Conservation (phyloP, 2,888 invertebrate species). For the Myopa tessellatipennis region DNA sequence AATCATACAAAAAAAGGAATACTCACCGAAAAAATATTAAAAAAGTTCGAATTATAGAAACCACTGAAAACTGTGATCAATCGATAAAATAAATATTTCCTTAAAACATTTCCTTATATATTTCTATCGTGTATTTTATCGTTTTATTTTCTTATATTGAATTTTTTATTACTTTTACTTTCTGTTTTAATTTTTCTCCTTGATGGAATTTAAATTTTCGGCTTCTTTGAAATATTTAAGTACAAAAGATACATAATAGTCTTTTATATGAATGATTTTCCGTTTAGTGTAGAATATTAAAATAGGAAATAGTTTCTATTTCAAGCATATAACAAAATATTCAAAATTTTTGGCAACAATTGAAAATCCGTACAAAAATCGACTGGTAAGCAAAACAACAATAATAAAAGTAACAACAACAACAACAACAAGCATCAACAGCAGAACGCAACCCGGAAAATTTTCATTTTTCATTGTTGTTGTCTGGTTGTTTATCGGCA, state of each 20-base stretch:
- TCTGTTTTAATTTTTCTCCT: too few relatives aligned
- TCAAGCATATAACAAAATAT: background rate
- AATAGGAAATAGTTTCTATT: too few relatives aligned
- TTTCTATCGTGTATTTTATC: too few relatives aligned
- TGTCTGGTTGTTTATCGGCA: conserved; percentile 56
- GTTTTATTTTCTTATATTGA: too few relatives aligned
- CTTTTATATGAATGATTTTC: too few relatives aligned
- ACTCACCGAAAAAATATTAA: background rate
- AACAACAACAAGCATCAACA: conserved; percentile 1
- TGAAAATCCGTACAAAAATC: background rate
- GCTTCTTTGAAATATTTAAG: too few relatives aligned
- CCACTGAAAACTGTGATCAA: background rate
- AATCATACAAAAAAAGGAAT: background rate
- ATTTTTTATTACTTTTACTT: too few relatives aligned
- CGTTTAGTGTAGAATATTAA: too few relatives aligned
- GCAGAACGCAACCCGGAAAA: conserved; percentile 28
- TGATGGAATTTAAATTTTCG: too few relatives aligned
- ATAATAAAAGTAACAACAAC: conserved; percentile 9
- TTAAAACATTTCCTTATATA: background rate
- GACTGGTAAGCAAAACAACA: conserved; percentile 1
- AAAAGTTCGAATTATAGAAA: background rate
- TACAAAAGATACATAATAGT: too few relatives aligned
- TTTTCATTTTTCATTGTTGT: conserved; percentile 49
- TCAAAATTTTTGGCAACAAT: background rate
- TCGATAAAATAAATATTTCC: background rate